Evolutionary conservation across 2,888 invertebrate genomes (phyloP).

Genomic region (Nezara viridula): DNA sequence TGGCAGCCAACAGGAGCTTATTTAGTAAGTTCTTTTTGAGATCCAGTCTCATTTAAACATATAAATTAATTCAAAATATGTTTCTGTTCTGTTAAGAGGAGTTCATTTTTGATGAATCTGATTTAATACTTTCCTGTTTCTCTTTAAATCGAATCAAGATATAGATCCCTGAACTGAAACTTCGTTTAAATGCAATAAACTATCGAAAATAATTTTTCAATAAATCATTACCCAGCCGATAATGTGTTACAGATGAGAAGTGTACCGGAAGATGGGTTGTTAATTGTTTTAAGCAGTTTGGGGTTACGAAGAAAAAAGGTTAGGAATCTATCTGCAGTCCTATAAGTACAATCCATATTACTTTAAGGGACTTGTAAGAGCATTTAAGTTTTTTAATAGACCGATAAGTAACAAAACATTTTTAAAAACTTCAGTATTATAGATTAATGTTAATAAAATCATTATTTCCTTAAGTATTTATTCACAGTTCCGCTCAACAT

Average conservation of each 20-base stretch:
- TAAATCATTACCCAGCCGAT: slow-evolving; percentile 29
- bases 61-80: neutral
- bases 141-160: neutral
- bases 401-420: neutral
- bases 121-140: neutral
- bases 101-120: slow-evolving; percentile 51
- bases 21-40: neutral
- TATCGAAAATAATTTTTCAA: neutral
- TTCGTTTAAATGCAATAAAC: slow-evolving; percentile 36
- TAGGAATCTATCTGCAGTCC: slow-evolving; percentile 38
- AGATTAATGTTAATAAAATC: neutral
- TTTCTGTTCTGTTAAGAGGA: neutral
- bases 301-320: slow-evolving; percentile 46
- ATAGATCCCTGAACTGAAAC: slow-evolving; percentile 20
- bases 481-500: neutral
- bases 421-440: neutral
- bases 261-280: slow-evolving; percentile 42
- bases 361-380: slow-evolving; percentile 26
- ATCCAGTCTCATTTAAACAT: neutral
- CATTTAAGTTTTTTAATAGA: slow-evolving; percentile 15
- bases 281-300: slow-evolving; percentile 48
- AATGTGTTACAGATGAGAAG: slow-evolving; percentile 48
- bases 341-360: slow-evolving; percentile 40
- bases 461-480: neutral
- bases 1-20: neutral